Evolutionary conservation across 2,888 invertebrate species (phyloP), one percentile per base, ranked within the genome.

Genomic region (Spicauda simplicius): DNA sequence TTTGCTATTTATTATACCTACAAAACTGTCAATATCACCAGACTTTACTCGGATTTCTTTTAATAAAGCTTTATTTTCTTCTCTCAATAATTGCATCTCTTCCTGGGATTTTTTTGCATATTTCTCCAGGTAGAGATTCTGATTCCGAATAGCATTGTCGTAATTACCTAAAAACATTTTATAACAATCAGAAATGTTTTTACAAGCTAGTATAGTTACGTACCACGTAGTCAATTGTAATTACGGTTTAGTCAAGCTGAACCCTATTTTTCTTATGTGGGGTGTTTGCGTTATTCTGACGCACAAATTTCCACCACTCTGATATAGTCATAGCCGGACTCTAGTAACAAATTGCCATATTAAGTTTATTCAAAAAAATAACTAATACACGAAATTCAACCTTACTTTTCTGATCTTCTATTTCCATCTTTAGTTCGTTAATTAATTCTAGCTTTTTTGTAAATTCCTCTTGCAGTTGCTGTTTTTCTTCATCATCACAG

Each of bases 321-420:
- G n/a, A n/a, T n/a, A n/a, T n/a, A n/a, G n/a, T n/a, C n/a, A n/a
- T n/a, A n/a, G n/a, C n/a, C n/a, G 33, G 33, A 33, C 33, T 1
- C 3, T 33, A 10, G 33, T 14, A 25, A 25, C 25, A 25, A 25
- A 25, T 25, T 25, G 25, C 25, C 3, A 4, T 25, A 4, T 25
- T 25, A 25, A 25, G 5, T 25, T 25, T 4, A 25, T 25, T 25
- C 25, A 5, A 2, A 25, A 25, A 2, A 25, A 2, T 5, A 25
- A 25, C 25, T 25, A 25, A 25, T 25, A 25, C 14, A 2, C 45
- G 1, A n/a, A 48, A 48, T 14, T 16, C 0, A 16, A n/a, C 16
- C 65, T 74, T 80, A 92, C 93, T 82, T 82, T 87, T 91, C 85
- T 86, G 88, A 64, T 87, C 81, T 71, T 89, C 90, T 48, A 91